phyloP scores from a whole-genome alignment of 1,140 invertebrate species.

The Portunus trituberculatus region DNA sequence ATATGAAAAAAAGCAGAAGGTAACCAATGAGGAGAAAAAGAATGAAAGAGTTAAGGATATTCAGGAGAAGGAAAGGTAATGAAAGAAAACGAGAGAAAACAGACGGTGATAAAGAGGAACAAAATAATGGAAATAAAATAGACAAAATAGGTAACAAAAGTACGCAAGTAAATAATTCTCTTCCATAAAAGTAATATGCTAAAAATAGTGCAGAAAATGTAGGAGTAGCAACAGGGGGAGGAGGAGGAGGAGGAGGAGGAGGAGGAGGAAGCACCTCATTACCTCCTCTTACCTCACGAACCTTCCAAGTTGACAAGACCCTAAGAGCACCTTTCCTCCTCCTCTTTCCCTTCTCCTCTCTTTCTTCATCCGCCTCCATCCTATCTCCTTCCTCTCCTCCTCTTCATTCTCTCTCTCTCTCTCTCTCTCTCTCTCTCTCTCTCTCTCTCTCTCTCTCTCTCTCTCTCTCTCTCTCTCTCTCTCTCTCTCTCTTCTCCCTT shows the following conservation, averaged over 20 bases:
- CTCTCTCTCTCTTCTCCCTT: background rate
- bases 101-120: background rate
- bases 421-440: background rate
- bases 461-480: background rate
- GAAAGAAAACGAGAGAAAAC: too few relatives aligned
- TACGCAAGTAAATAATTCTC: too few relatives aligned
- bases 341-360: background rate
- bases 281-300: background rate
- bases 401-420: background rate
- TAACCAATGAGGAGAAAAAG: too few relatives aligned
- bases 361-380: background rate
- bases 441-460: slow-evolving; percentile 1
- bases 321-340: background rate
- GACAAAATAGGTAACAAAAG: too few relatives aligned
- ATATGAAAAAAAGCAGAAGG: background rate
- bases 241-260: background rate
- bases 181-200: too few relatives aligned
- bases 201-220: too few relatives aligned
- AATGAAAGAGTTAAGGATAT: too few relatives aligned
- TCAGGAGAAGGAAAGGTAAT: too few relatives aligned
- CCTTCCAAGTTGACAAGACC: slow-evolving; percentile 11
- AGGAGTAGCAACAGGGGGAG: background rate
- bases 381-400: background rate
- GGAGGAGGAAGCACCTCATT: background rate
- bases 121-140: background rate